Base-by-base conservation (phyloP, 2,797 vertebrate genomes). In the Scyliorhinus canicula region DNA sequence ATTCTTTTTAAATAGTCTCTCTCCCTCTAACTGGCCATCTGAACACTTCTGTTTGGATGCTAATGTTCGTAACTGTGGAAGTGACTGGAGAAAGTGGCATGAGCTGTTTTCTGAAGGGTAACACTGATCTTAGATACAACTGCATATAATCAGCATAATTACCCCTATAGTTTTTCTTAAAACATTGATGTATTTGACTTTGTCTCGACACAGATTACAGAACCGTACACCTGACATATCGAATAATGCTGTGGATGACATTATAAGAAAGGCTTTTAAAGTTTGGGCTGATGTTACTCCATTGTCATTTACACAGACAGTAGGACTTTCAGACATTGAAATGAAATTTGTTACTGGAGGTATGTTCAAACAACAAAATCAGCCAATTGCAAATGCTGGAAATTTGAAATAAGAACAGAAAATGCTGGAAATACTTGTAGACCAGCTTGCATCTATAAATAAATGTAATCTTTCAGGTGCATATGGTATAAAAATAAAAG, bases 161-260 rank as follows among this genome's bases (percentile, higher is more conserved):
- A 35, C 2, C 11, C 26, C n/a, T n/a, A n/a, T n/a, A n/a, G n/a
- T n/a, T n/a, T n/a, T n/a, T n/a, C n/a, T n/a, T n/a, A n/a, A 60
- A 14, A 60, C 14, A 60, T 28, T 35, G 16, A 91, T 91, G n/a
- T 91, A 16, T 47, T 71, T 57, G 44, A 90, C 7, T 96, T 96
- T 95, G 50, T 55, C 31, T 77, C 95, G n/a, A 74, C 95, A 95
- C 96, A 98, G 98, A 96, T 97, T 98, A 96, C 95, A 95, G 69
- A 98, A 97, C 95, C 98, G 98, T 95, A 98, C 98, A 14, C 96
- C 97, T 0, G 97, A 98, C 95, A 97, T 99, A 97, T 96, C 95
- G 28, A 95, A 0, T 96, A 96, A 95, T 57, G 97, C 97, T 93
- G 97, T 98, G 95, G 97, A 98, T 0, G 95, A 95, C 28, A 96